These are phyloP conservation scores for Melipona beecheii DNA, from an alignment of 2,888 invertebrate genomes.

Conservation along the genomic window DNA sequence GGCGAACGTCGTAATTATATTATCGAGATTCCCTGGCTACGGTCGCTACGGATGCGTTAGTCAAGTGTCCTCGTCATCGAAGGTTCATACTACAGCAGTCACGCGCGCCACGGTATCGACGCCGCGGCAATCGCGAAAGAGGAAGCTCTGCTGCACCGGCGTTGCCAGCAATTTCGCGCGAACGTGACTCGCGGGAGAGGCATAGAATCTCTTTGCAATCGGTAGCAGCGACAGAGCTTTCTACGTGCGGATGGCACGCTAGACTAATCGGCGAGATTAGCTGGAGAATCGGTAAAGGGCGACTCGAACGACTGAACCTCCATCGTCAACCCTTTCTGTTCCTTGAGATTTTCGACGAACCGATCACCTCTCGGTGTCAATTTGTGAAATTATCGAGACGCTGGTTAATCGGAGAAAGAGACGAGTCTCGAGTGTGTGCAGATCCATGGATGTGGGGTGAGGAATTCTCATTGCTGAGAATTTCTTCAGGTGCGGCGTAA, in stretches of 20 bases:
- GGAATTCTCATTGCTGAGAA: no score
- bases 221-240: conserved; percentile 11
- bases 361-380: background rate
- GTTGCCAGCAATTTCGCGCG: conserved; percentile 55
- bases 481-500: no score
- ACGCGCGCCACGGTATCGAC: conserved; percentile 44
- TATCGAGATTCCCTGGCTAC: conserved; percentile 56
- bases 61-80: conserved; percentile 63
- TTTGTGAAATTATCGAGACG: background rate
- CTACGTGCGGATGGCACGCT: conserved; percentile 42
- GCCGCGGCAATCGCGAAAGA: conserved; percentile 45
- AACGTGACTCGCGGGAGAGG: conserved; percentile 34
- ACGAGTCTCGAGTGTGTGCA: no score
- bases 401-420: no score
- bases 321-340: conserved; percentile 5
- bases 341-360: background rate
- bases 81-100: conserved; percentile 50
- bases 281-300: conserved; percentile 34
- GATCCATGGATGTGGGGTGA: no score
- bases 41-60: conserved; percentile 44
- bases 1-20: conserved; percentile 59
- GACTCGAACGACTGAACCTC: conserved; percentile 17
- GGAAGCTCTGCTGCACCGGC: conserved; percentile 59
- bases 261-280: conserved; percentile 52
- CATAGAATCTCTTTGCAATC: conserved; percentile 45